These are phyloP conservation scores for Lithobates pipiens DNA, from an alignment of 2,797 vertebrate genomes.

Conservation along the genomic window DNA sequence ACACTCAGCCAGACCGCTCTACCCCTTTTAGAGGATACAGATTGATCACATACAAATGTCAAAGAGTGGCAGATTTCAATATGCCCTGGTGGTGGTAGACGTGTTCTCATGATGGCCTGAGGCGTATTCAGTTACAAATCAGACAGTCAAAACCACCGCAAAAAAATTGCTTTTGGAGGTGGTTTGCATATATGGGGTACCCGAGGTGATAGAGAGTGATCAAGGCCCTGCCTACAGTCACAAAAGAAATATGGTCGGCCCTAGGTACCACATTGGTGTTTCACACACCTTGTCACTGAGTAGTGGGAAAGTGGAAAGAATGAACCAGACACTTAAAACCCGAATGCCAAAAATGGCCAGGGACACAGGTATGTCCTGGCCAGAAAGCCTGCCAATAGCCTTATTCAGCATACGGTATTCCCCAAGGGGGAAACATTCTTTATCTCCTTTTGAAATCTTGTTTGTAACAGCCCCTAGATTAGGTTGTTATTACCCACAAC, in stretches of 20 bases:
- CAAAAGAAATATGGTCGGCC: neutral
- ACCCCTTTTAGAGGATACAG: constrained; percentile 1
- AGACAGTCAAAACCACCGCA: neutral
- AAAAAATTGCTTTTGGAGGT: neutral
- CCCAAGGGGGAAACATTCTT: too few relatives aligned
- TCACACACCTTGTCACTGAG: neutral
- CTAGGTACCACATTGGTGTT: neutral
- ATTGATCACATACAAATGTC: constrained; percentile 17
- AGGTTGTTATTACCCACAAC: too few relatives aligned
- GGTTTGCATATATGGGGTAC: neutral
- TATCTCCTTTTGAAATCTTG: too few relatives aligned
- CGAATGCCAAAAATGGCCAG: too few relatives aligned
- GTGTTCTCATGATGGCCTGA: constrained; percentile 1
- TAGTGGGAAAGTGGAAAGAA: too few relatives aligned
- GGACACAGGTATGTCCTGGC: too few relatives aligned
- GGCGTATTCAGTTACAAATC: neutral
- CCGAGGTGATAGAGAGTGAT: neutral
- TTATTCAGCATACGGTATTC: too few relatives aligned
- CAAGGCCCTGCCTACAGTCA: neutral
- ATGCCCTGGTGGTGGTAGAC: neutral
- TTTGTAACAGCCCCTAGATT: too few relatives aligned
- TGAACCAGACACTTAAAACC: too few relatives aligned
- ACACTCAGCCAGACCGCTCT: neutral
- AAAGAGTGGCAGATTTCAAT: neutral
- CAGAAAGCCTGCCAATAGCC: too few relatives aligned